Conservation (phyloP, 2,113 vertebrate genomes). For the Ceratotherium simum region DNA sequence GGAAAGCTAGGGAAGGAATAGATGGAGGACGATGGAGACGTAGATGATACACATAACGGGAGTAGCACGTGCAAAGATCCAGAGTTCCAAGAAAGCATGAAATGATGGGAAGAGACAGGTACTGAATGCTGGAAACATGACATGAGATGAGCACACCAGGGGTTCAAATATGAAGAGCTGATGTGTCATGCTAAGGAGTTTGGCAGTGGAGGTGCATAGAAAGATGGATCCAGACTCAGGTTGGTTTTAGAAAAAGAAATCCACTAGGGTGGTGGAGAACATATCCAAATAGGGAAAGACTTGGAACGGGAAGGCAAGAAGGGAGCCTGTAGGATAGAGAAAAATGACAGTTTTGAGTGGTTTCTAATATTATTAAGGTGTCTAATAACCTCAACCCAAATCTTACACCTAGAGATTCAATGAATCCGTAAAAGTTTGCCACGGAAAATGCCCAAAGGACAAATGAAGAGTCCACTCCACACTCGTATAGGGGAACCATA, state of each 20-base stretch:
- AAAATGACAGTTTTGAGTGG: neutral
- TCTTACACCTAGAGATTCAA: neutral
- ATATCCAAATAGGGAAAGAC: neutral
- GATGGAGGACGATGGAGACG: neutral
- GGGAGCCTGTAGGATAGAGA: neutral
- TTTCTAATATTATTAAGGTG: neutral
- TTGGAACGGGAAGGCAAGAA: neutral
- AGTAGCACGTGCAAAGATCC: neutral
- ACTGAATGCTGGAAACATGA: neutral
- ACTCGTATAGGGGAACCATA: rapidly evolving
- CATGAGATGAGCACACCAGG: rapidly evolving
- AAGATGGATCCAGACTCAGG: neutral
- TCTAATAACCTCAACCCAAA: neutral
- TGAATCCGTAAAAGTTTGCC: neutral
- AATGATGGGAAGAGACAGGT: neutral
- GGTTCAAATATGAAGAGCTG: neutral
- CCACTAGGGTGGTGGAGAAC: no score
- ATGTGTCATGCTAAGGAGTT: neutral
- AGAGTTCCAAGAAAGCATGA: neutral
- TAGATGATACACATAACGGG: neutral
- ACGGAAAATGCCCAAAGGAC: neutral
- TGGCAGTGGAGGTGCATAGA: neutral
- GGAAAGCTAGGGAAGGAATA: neutral
- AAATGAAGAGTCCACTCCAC: neutral
- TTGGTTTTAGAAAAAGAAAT: neutral